Base-by-base conservation (phyloP, 2,113 vertebrate species). In the Myocastor coypus region DNA sequence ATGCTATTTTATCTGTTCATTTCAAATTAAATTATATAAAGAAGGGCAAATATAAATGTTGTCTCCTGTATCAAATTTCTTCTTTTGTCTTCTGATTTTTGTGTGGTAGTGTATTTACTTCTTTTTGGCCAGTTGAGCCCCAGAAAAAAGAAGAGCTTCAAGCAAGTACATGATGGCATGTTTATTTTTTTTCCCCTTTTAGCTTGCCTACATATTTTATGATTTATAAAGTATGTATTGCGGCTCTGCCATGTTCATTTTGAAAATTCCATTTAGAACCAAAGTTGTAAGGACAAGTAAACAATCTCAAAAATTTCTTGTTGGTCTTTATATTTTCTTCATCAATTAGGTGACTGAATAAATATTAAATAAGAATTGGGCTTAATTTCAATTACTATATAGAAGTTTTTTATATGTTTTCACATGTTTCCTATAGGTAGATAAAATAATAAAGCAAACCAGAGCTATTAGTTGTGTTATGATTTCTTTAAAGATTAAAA, bases 121-220 rank as follows among this genome's bases (percentile, higher is more conserved):
- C 99, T 99, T 98, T 99, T 99, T 99, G 99, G 99, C 98, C 99
- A 99, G 98, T 99, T 99, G 99, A 99, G 99, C 98, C 99, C 99
- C 98, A 99, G 99, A 99, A 99, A 99, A 99, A 99, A 99, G 99
- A 99, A 99, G 99, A 99, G 98, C 99, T 99, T 98, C 99, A 99
- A 99, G 99, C 99, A 99, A 99, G 99, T 99, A 99, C 98, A 98
- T 97, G 98, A 99, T 98, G 99, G 99, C 99, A 99, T 99, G 99
- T 99, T 99, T 98, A 95, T 98, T 97, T 99, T 98, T 98, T 98
- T 99, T 92, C 97, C 98, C 97, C 98, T 97, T 98, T 92, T 98
- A 98, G 98, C 98, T 98, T 98, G 98, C 97, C 98, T 98, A 98
- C 96, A 94, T 98, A 98, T 97, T 98, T 98, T 99, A 98, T 98